A percentile compares a stretch with the other conserved stretches of the same genome.
Conservation (phyloP, 1,140 invertebrate genomes). For the Bombus consobrinus region DNA sequence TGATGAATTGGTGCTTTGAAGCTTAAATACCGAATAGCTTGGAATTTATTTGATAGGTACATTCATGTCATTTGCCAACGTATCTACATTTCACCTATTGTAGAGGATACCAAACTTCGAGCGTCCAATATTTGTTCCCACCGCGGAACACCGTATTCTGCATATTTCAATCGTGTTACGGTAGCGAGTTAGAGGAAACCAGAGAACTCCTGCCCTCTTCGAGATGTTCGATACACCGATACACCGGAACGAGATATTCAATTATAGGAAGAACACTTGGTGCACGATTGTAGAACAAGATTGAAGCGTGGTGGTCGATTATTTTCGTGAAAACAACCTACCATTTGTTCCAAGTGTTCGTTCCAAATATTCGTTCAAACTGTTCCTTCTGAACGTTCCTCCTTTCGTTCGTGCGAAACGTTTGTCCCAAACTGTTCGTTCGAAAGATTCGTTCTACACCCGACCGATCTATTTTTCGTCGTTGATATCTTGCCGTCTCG, state of each 20-base stretch:
- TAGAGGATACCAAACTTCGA: no score
- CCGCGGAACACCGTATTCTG: not conserved
- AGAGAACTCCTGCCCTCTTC: not conserved
- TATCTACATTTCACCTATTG: not conserved
- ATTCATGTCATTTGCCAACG: no score
- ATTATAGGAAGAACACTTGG: constrained; percentile 5
- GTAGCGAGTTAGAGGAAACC: not conserved
- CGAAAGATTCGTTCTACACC: no score
- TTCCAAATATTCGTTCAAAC: not conserved
- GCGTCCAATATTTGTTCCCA: not conserved
- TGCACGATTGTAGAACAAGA: not conserved
- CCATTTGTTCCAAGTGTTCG: no score
- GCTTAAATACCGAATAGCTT: not conserved
- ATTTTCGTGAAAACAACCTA: not conserved
- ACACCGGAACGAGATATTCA: not conserved
- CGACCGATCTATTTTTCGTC: not conserved
- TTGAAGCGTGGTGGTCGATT: not conserved
- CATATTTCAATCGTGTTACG: not conserved
- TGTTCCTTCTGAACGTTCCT: not conserved
- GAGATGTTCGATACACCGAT: not conserved
- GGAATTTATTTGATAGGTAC: constrained; percentile 7
- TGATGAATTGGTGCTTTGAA: not conserved
- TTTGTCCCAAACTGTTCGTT: no score
- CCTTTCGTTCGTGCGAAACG: no score
- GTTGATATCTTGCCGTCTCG: not conserved